Evolutionary conservation across 2,888 invertebrate species (phyloP), one percentile per base, ranked within the genome.

Genomic region (Nipponacmea schrenckii): DNA sequence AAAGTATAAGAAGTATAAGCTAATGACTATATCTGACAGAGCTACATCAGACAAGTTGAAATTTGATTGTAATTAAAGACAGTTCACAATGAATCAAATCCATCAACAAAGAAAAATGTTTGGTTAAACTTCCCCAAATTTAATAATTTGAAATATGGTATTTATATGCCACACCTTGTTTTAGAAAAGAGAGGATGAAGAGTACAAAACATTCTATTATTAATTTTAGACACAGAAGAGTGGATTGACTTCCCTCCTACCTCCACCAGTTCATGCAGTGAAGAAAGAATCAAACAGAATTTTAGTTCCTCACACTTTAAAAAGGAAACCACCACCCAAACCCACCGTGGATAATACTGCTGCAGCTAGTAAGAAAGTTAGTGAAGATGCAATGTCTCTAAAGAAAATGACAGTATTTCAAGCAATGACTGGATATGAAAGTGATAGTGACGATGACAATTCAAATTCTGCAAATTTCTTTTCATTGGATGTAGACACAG

Each of bases 261-360:
- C 86, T 26, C 77, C 81, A 10, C 86, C 86, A 24, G 75, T 81
- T 10, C 82, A 85, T 75, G 77, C 80, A 15, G 72, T 79, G 8
- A 81, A 75, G 69, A 86, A 86, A 69, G 83, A 85, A 72, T 64
- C 79, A 8, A 83, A 84, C 65, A 76, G 86, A 62, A 78, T 82
- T 8, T 77, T 86, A 20, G 68, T 84, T 31, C 84, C 85, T 24
- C 78, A 85, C 64, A 74, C 81, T 0, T 76, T 85, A 12, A 77
- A 74, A 12, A 81, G 79, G 65, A 78, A 71, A 63, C 72, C 76
- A 66, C 69, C 45, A 64, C 50, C 44, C 20, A 62, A 64, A 65
- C 48, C 68, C n/a, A 48, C 39, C 67, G 26, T 44, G 50, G 31
- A 20, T 15, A 62, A 39, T 17, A 7, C 69, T 20, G 63, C 31